A percentile compares a stretch with the other conserved stretches of the same genome.
Evolutionary conservation across 30 jellyfish, hydroid and myxozoan genomes (phyloP).

Genomic region (Rhopilema esculentum): DNA sequence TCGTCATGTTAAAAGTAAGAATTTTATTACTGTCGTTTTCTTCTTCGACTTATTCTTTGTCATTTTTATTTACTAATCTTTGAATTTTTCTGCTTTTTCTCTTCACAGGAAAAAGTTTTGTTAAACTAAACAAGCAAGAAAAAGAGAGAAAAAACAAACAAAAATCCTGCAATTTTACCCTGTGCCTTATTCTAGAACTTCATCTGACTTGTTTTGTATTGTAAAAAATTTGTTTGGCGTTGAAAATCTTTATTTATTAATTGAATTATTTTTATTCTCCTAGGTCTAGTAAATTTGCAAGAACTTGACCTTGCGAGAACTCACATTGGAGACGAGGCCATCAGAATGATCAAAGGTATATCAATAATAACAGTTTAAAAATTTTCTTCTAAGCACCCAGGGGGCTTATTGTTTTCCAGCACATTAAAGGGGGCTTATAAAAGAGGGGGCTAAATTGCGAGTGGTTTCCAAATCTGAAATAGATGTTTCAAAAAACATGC

Average conservation of each 20-base stretch:
- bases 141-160: too few relatives aligned
- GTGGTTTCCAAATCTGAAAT: too few relatives aligned
- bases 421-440: too few relatives aligned
- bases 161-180: too few relatives aligned
- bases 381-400: not conserved
- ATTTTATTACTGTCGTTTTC: not conserved
- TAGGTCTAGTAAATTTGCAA: conserved; percentile 34
- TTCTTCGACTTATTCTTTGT: not conserved
- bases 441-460: too few relatives aligned
- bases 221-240: not conserved
- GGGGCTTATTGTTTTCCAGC: not conserved
- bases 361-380: not conserved
- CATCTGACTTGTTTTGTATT: too few relatives aligned
- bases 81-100: not conserved
- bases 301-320: conserved; percentile 56
- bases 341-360: conserved; percentile 19
- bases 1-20: conserved; percentile 20
- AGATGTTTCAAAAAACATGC: too few relatives aligned
- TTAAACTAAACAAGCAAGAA: too few relatives aligned
- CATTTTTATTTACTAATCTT: not conserved
- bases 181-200: too few relatives aligned
- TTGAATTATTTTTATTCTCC: not conserved
- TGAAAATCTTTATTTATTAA: not conserved
- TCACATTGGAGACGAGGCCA: conserved; percentile 17
- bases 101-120: too few relatives aligned